phyloP scores from a whole-genome alignment of 2,797 vertebrate species.

The Hemibagrus guttatus region DNA sequence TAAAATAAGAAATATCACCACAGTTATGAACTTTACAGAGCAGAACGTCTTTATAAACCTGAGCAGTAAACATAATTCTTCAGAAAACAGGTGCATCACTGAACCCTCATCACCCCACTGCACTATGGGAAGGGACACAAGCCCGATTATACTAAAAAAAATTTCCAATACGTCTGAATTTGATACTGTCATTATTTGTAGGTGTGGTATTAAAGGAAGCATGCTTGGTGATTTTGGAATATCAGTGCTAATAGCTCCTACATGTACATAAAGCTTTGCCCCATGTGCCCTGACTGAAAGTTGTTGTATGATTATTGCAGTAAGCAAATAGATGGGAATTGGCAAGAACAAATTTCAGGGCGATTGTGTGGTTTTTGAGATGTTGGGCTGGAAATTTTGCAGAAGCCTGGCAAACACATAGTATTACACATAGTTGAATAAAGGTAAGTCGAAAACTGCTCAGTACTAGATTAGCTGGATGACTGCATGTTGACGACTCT shows the following conservation, averaged over 20 bases:
- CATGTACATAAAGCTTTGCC: not conserved
- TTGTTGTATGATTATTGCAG: no score
- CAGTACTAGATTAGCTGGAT: not conserved
- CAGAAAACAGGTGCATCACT: not conserved
- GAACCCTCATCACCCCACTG: not conserved
- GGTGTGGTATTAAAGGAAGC: not conserved
- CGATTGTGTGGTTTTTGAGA: no score
- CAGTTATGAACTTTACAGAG: not conserved
- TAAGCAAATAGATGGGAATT: no score
- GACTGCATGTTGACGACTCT: not conserved
- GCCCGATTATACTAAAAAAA: not conserved
- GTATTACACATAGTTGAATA: not conserved
- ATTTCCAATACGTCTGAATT: not conserved
- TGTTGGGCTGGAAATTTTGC: not conserved
- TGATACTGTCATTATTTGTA: constrained; percentile 10
- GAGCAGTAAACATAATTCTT: not conserved
- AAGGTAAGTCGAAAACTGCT: not conserved
- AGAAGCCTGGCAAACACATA: not conserved
- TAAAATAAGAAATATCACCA: not conserved
- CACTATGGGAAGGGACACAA: not conserved
- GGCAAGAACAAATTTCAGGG: no score
- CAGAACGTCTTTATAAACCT: no score
- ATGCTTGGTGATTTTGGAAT: not conserved
- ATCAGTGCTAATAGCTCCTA: not conserved
- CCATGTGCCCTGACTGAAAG: not conserved